Base-by-base conservation (phyloP, 2,113 vertebrate genomes). In the Periophthalmodon schlosseri region DNA sequence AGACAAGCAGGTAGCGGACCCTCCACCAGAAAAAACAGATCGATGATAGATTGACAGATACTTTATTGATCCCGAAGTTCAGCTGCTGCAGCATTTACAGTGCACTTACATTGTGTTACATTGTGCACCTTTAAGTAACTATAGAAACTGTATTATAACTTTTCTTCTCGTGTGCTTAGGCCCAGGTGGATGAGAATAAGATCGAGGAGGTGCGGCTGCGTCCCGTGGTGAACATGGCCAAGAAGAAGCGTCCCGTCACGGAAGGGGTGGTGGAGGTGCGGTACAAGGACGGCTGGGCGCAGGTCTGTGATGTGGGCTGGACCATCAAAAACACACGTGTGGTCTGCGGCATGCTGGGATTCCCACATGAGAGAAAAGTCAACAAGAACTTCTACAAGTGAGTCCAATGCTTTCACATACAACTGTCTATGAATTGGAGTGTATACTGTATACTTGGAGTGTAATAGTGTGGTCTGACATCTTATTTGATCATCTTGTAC, bases 301-400 rank as follows among this genome's bases (percentile, higher is more conserved):
- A 97, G 91, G 91, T 99, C 85, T 99, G 97, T 0, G 95, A 98
- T 65, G 79, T 91, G 65, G 95, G 95, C 61, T 99, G 98, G 98
- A 93, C 88, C 10, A 77, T 86, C 74, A 95, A 91, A 75, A 98
- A 97, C 93, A 97, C 95, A 28, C 96, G 57, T 0, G 98, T 99
- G 2, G 2, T 99, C 90, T 99, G 98, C 0, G 98, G 97, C 73
- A 97, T 96, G 97, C 87, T 99, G 94, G 98, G 97, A 73, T 99
- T 98, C 87, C 97, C 97, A 0, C 88, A 95, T 0, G 97, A 98
- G 85, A 96, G 93, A 83, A 97, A 96, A 74, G 93, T 95, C 93
- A 99, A 98, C 95, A 93, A 90, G 81, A 97, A 95, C 91, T 96
- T 99, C 90, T 99, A 99, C 94, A 98, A 94, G 97, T 99, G 88